Evolutionary conservation across 2,113 vertebrate genomes (phyloP).

Genomic region (Delphinus delphis): DNA sequence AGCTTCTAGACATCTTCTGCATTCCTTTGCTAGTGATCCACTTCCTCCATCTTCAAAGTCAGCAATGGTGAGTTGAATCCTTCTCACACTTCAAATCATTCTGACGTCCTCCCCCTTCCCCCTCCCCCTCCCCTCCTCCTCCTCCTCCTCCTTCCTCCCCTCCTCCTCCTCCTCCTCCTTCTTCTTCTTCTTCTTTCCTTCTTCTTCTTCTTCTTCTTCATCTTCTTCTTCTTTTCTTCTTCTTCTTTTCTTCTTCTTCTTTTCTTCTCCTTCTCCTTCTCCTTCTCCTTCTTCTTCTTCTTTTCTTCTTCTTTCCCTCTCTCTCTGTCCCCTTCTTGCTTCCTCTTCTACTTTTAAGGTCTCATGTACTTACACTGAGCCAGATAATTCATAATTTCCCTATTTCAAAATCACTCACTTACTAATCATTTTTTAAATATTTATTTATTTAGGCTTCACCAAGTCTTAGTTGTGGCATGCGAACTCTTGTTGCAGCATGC

Average conservation of each 20-base stretch:
- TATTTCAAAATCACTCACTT: background rate
- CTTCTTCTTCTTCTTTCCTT: too few species aligned
- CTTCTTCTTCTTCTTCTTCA: too few species aligned
- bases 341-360: background rate
- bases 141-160: rapidly evolving
- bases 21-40: too few species aligned
- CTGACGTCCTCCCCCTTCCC: background rate
- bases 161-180: background rate
- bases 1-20: background rate
- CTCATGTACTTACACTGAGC: background rate
- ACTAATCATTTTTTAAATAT: background rate
- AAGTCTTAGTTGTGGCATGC: too few species aligned
- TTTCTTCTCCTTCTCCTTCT: background rate
- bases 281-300: too few species aligned
- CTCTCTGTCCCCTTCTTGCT: background rate
- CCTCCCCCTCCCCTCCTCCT: background rate
- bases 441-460: too few species aligned
- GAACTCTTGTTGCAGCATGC: too few species aligned
- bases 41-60: background rate
- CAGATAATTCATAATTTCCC: background rate
- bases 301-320: background rate
- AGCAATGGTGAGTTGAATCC: background rate
- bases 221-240: rapidly evolving
- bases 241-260: background rate
- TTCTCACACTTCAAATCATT: background rate